Percentiles rank a stretch among this genome's conserved stretches.
phyloP scores from a whole-genome alignment of 1,140 invertebrate species.

The Ganaspis sp. region DNA sequence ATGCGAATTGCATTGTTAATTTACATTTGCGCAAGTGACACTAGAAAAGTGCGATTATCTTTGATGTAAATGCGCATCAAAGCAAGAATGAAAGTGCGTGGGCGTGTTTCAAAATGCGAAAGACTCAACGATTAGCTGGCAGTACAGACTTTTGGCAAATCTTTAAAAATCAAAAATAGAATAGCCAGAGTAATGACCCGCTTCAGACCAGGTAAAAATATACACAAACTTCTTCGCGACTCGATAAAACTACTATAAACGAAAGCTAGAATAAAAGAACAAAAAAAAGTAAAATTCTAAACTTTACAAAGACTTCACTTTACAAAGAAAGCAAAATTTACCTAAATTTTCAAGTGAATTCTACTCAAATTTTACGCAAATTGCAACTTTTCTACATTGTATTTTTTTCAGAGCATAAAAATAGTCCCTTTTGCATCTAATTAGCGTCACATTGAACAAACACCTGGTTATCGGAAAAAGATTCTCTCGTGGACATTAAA shows the following conservation, averaged over 20 bases:
- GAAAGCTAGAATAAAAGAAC: no score
- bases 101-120: not conserved
- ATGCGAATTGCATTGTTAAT: no score
- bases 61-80: not conserved
- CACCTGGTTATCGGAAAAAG: not conserved
- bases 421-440: not conserved
- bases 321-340: no score
- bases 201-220: not conserved
- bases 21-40: not conserved
- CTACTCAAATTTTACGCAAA: no score
- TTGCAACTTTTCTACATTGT: no score
- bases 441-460: not conserved
- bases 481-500: not conserved
- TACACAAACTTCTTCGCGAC: not conserved
- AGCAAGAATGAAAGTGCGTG: not conserved
- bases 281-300: no score
- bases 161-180: constrained; percentile 11
- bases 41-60: not conserved
- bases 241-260: no score
- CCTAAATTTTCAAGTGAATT: no score
- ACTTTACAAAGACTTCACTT: no score
- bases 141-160: not conserved
- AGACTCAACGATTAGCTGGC: not conserved
- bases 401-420: no score
- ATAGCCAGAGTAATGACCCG: not conserved